Evolutionary conservation across 2,888 invertebrate species (phyloP), one percentile per base, ranked within the genome.

Genomic region (Lingula anatina): DNA sequence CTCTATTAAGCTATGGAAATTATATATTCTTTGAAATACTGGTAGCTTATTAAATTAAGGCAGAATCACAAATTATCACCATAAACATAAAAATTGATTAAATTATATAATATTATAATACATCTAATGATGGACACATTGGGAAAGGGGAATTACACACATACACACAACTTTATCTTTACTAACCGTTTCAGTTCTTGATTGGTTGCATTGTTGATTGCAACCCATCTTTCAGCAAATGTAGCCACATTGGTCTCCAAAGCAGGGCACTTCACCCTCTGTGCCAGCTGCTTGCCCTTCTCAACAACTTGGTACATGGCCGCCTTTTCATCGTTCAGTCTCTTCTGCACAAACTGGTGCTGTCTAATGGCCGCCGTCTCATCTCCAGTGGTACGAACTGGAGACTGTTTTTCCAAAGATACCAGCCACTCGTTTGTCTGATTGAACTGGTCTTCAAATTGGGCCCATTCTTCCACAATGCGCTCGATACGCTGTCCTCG

Each of bases 211-310:
- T 68, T 62, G 55, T 66, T 70, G 18, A 73, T 53, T 38, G 64
- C 55, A 24, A 70, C 65, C 68, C 71, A 70, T 44, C 64, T 64
- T n/a, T 72, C 69, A 5, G 69, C 64, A 37, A 72, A 51, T 18
- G 69, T 66, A 26, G 67, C 61, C 3, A 73, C 48, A 24, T 63
- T 55, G 20, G 56, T 58, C 54, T 73, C 70, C 42, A 74, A 55
- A 3, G 56, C 44, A 12, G 70, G 64, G 55, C 71, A 71, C 38
- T 60, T 62, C 37, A 74, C 54, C 43, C 62, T 60, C 50, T 66
- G 66, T 40, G 73, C 56, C 45, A 74, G 60, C 52, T 66, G 66
- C 37, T 68, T 70, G 38, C 71, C 74, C 49, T 59, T 62, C 45
- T 72, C 70, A 20, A 70, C 68, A 21, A 65, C 61, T 50, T 69